Evolutionary conservation across 2,113 vertebrate species (phyloP), one percentile per base, ranked within the genome.

Genomic region (Hippotragus niger): DNA sequence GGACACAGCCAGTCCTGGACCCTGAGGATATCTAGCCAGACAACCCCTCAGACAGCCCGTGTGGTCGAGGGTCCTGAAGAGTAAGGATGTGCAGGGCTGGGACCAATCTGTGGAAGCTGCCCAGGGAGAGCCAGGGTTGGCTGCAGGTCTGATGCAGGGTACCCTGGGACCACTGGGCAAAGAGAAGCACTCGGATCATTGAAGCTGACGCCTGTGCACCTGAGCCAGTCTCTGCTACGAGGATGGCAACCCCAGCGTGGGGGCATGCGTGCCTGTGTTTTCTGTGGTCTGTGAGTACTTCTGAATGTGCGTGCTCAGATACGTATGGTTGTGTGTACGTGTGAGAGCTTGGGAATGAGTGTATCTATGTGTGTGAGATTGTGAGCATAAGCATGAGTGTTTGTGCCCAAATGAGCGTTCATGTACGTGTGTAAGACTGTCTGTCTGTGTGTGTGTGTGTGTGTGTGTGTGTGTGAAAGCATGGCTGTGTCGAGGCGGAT

Each of bases 191-290:
- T 7, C 0, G 84, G 31, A 7, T 25, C 29, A 0, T 17, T 21
- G 6, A 36, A 31, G 43, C 21, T 10, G 27, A 55, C 0, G 0
- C 36, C 19, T 2, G 40, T 43, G 5, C 52, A 16, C 23, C 57
- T 6, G 58, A 92, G 95, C 64, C 74, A 5, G 16, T 71, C 40
- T 83, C 47, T 45, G 19, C 17, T 14, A 80, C 1, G 3, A 84
- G 82, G n/a, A 53, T 1, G 3, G 52, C n/a, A 47, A 50, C 17
- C 33, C 5, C 25, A 16, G 8, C 2, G 7, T 31, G 53, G 36
- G 58, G 8, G 31, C 17, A 7, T 5, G 13, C 3, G 17, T 50
- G 52, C 23, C 7, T 7, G 33, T 33, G 50, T 21, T 60, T 62
- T 52, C 57, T 81, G 62, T 33, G 33, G 40, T 25, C 5, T 36